Evolutionary conservation across 2,797 vertebrate species (phyloP).

Genomic region (Morelia viridis): DNA sequence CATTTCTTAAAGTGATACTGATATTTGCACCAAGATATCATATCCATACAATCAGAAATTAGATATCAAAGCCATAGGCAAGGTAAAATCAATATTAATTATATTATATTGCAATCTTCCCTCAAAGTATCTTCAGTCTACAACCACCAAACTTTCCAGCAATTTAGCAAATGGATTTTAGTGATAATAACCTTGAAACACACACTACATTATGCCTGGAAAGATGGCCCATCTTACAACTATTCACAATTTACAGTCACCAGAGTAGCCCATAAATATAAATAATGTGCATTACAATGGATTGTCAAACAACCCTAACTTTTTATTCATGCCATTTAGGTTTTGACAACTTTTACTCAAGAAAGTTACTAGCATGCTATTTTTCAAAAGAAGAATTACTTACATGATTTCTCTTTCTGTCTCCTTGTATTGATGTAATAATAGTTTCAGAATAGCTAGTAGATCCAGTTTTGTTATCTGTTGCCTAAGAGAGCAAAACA

Average conservation of each 20-base stretch:
- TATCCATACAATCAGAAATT: neutral
- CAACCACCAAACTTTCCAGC: neutral
- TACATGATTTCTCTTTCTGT: slow-evolving; percentile 79
- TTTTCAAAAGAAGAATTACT: slow-evolving; percentile 64
- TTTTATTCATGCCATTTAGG: neutral
- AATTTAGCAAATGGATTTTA: neutral
- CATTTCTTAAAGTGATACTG: neutral
- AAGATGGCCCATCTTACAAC: neutral
- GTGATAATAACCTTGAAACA: neutral
- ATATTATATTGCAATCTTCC: neutral
- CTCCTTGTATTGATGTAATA: slow-evolving; percentile 72
- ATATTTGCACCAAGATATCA: neutral
- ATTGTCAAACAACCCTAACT: neutral
- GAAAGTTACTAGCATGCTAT: neutral
- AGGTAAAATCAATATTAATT: neutral
- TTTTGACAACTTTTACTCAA: neutral
- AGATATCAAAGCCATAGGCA: neutral
- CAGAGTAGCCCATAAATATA: neutral
- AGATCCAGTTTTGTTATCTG: slow-evolving; percentile 81
- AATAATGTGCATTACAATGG: neutral
- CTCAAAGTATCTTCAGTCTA: neutral
- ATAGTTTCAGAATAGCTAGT: slow-evolving; percentile 73
- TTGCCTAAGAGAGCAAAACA: slow-evolving; percentile 73
- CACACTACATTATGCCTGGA: neutral
- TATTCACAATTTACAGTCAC: neutral